Conservation (phyloP, 2,797 vertebrate genomes). For the Halcyon leucocephala region DNA sequence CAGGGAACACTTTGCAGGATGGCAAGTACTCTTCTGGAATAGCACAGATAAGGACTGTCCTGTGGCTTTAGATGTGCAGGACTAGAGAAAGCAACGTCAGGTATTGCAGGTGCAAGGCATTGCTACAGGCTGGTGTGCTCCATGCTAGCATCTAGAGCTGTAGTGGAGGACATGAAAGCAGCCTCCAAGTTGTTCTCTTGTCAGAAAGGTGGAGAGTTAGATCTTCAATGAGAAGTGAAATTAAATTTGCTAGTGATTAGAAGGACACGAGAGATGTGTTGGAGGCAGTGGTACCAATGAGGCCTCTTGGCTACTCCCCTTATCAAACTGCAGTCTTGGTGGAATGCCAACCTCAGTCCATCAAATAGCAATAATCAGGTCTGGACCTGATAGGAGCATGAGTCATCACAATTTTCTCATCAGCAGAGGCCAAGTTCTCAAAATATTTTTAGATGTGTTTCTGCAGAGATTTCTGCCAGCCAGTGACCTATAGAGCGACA, state of each 20-base stretch:
- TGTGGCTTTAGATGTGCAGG: not conserved
- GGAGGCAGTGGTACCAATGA: not conserved
- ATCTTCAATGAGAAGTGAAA: constrained; percentile 19
- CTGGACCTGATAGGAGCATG: constrained; percentile 32
- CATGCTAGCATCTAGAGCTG: not conserved
- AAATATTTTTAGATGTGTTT: constrained; percentile 52
- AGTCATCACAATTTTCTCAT: constrained; percentile 46
- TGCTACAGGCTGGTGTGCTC: not conserved
- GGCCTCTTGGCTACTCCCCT: not conserved
- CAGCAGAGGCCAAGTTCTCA: constrained; percentile 19
- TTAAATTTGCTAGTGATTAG: constrained; percentile 24
- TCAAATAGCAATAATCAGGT: constrained; percentile 31
- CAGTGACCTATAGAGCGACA: constrained; percentile 2
- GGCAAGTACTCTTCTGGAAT: not conserved
- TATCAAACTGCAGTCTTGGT: not conserved
- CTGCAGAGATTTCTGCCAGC: not conserved
- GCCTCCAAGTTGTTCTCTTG: not conserved
- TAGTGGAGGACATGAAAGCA: not conserved
- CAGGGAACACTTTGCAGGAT: not conserved
- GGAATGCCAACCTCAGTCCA: constrained; percentile 1
- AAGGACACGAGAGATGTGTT: not conserved
- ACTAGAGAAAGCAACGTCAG: not conserved
- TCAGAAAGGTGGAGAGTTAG: not conserved
- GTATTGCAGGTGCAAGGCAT: not conserved
- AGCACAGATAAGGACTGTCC: not conserved